Evolutionary conservation across 1,140 invertebrate species (phyloP).

Genomic region (Micrasema minimum): DNA sequence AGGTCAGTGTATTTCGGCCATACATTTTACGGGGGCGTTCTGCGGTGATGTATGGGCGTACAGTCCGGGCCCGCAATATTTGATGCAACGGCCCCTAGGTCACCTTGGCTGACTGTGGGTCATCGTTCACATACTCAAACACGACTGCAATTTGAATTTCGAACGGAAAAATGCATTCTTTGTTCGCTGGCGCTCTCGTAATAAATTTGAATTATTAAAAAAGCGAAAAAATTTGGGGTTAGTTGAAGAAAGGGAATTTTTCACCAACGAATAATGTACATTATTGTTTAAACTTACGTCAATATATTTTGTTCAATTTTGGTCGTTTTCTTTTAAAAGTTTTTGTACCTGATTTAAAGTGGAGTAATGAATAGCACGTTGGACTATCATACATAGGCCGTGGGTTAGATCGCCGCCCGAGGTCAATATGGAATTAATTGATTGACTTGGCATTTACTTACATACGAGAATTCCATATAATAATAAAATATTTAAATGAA

Average conservation of each 20-base stretch:
- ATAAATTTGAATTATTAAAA: no score
- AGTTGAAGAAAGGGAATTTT: background rate
- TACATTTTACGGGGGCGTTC: background rate
- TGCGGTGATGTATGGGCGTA: constrained; percentile 11
- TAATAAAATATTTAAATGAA: no score
- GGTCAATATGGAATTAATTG: no score
- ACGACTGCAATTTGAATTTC: constrained; percentile 5
- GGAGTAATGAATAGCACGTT: background rate
- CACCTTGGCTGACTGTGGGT: constrained; percentile 47
- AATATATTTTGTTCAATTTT: background rate
- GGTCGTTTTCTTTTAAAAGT: background rate
- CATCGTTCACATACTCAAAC: constrained; percentile 43
- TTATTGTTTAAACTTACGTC: constrained; percentile 2
- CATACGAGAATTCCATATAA: no score
- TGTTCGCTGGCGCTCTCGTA: constrained; percentile 3
- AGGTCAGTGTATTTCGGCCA: background rate
- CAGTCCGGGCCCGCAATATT: constrained; percentile 25
- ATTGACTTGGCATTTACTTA: no score
- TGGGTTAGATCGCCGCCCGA: no score
- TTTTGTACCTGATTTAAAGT: background rate
- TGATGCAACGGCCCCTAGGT: constrained; percentile 49
- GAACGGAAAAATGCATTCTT: background rate
- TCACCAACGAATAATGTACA: background rate
- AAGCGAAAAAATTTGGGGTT: background rate
- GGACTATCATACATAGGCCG: background rate